phyloP scores from a whole-genome alignment of 2,113 vertebrate species.

The Polyodon spathula region DNA sequence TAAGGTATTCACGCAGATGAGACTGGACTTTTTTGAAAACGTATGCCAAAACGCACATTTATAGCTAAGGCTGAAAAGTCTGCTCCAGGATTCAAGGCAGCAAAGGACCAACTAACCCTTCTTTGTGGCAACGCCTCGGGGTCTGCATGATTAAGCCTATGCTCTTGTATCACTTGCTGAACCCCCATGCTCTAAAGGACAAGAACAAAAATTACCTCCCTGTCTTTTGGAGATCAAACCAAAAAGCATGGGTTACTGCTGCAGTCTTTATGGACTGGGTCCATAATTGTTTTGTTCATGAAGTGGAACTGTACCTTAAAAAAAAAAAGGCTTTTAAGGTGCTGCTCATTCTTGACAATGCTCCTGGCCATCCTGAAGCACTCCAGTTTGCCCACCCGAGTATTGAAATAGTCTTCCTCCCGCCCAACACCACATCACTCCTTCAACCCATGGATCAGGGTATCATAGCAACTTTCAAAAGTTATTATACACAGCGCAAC shows the following conservation, averaged over 20 bases:
- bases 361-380: slow-evolving; percentile 10
- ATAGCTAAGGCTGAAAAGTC: slow-evolving; percentile 13
- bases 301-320: background rate
- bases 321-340: slow-evolving; percentile 2
- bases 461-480: slow-evolving; percentile 10
- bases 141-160: slow-evolving; percentile 8
- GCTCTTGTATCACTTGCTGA: background rate
- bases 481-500: slow-evolving; percentile 7
- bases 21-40: slow-evolving; percentile 14
- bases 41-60: slow-evolving; percentile 11
- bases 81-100: slow-evolving; percentile 7
- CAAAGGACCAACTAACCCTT: slow-evolving; percentile 12
- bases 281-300: slow-evolving; percentile 5
- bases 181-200: slow-evolving; percentile 1
- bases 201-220: slow-evolving; percentile 1
- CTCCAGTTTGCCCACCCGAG: background rate
- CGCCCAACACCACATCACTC: slow-evolving; percentile 11
- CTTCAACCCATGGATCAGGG: slow-evolving; percentile 18
- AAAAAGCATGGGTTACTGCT: slow-evolving; percentile 8
- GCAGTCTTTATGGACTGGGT: no score
- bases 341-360: slow-evolving; percentile 8
- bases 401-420: background rate
- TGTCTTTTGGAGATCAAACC: slow-evolving; percentile 3
- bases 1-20: slow-evolving; percentile 10
- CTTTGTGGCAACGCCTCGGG: slow-evolving; percentile 7